These are phyloP conservation scores for Orientallactaga sibirica DNA, from an alignment of 2,797 vertebrate species.

Conservation along the genomic window DNA sequence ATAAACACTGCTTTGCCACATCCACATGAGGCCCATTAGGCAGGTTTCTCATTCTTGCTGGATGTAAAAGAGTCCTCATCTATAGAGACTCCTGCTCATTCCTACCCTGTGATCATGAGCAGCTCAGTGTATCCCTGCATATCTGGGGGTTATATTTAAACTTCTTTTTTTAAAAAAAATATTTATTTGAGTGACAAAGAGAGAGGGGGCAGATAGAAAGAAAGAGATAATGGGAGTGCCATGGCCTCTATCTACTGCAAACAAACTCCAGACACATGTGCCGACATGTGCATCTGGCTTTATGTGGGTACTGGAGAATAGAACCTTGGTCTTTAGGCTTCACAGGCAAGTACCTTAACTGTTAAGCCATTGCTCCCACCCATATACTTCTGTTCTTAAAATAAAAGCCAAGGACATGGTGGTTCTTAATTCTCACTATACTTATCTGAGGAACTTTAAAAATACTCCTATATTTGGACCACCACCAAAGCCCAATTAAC, in stretches of 20 bases:
- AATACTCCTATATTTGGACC: not conserved
- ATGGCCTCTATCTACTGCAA: too few species aligned
- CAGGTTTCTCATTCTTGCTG: not conserved
- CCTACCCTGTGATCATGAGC: not conserved
- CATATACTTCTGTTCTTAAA: not conserved
- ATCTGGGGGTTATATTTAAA: conserved; percentile 9
- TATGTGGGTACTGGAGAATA: too few species aligned
- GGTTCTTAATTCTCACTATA: not conserved
- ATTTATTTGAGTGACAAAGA: too few species aligned
- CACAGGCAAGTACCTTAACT: too few species aligned
- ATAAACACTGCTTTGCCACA: not conserved
- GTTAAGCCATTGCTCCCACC: too few species aligned
- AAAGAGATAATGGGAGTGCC: too few species aligned
- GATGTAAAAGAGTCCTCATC: not conserved
- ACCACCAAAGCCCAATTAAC: not conserved
- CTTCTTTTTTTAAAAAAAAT: too few species aligned
- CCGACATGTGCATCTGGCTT: too few species aligned
- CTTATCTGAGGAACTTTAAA: not conserved
- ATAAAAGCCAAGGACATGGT: not conserved
- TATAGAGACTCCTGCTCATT: not conserved
- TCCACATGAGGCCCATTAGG: not conserved
- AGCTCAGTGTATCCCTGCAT: not conserved
- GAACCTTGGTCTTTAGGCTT: too few species aligned
- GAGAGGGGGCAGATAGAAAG: too few species aligned
- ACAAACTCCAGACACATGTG: too few species aligned